Base-by-base conservation (phyloP, 2,113 vertebrate species). In the Shinisaurus crocodilurus region DNA sequence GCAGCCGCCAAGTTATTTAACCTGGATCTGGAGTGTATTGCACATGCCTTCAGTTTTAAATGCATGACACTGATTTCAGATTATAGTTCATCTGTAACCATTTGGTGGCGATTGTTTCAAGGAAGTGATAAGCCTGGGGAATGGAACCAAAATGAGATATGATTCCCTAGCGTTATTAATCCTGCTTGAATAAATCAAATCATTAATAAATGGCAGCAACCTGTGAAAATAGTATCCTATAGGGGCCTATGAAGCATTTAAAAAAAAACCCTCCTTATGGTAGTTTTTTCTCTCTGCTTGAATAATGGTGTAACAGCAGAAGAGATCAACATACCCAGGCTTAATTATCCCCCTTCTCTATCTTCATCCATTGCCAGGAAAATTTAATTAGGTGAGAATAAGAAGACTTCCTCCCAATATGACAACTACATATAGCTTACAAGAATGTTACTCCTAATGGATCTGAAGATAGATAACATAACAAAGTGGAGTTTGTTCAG, bases 311-410 rank as follows among this genome's bases (percentile, higher is more conserved):
- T 90, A 54, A 77, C 16, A 90, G 40, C 25, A 88, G 69, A 95
- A 93, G 67, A 91, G 23, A 86, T 81, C 89, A 92, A 87, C 69
- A 81, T 94, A 79, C 65, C 77, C 6, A 37, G 1, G 15, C 50
- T 94, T 93, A 93, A 95, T 95, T 94, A 93, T 94, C 94, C 95
- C 81, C 40, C 85, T 89, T 91, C 77, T 25, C 45, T 87, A 15
- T 91, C 93, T 95, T 92, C 87, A 88, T 95, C 63, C 1, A 81
- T 93, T 95, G 93, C 72, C 87, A 94, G 89, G 91, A 93, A 94
- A 91, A 91, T 5, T 80, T 92, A 94, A 94, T 96, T 93, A 94
- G 79, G 94, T 90, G 43, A 86, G 86, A 93, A 87, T 90, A 91
- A 94, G 82, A 91, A 94, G 82, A 89, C 25, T 94, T 93, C 85